phyloP scores from a whole-genome alignment of 30 jellyfish, hydroid and myxozoan genomes.

The Pseudorhiza aurosa region DNA sequence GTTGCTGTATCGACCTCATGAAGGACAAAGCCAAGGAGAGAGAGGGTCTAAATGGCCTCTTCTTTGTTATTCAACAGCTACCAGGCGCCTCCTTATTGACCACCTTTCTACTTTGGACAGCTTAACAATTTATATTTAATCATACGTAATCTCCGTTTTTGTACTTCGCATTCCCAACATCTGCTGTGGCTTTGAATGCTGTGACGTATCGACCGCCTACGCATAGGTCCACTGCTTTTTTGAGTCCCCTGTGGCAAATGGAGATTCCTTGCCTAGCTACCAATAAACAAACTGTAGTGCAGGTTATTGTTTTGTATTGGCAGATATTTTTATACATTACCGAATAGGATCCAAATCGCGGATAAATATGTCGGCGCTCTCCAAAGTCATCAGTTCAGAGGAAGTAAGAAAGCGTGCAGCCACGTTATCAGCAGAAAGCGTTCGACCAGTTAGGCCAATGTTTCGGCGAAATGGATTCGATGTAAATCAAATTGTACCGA shows the following conservation, averaged over 20 bases:
- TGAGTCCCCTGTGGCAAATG: conserved; percentile 24
- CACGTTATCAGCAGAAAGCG: background rate
- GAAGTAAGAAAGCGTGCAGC: conserved; percentile 1
- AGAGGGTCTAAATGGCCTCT: no score
- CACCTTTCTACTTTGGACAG: no score
- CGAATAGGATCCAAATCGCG: background rate
- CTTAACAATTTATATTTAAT: background rate
- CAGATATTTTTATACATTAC: conserved; percentile 39
- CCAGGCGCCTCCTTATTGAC: no score
- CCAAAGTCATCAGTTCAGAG: background rate
- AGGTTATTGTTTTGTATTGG: conserved; percentile 12
- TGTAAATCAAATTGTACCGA: conserved; percentile 50
- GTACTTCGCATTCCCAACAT: background rate
- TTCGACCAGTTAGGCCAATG: conserved; percentile 20
- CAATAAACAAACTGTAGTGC: conserved; percentile 8
- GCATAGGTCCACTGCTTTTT: background rate
- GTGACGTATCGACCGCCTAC: conserved; percentile 25
- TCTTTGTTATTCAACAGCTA: no score
- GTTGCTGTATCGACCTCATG: no score
- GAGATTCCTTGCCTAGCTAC: conserved; percentile 64
- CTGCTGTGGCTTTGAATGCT: background rate
- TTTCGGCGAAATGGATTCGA: conserved; percentile 33
- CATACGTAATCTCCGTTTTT: conserved; percentile 16
- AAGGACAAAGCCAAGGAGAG: no score
- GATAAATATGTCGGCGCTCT: conserved; percentile 22